Conservation (phyloP, 1,140 invertebrate genomes). For the Drosophila nigromelanica region DNA sequence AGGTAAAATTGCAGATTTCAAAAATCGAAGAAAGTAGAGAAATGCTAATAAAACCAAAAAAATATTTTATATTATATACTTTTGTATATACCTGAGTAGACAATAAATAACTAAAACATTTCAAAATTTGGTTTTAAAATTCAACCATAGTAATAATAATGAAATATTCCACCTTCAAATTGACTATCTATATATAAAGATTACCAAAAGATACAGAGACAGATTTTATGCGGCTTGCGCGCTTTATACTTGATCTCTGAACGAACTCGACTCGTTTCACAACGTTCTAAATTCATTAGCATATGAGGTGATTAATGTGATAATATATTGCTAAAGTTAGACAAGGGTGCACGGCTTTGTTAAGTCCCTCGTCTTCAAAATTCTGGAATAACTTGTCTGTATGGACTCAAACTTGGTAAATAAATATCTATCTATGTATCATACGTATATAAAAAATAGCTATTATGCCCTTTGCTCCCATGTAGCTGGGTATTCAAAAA, state of each 20-base stretch:
- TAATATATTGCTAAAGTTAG: constrained; percentile 8
- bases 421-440: constrained; percentile 2
- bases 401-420: not conserved
- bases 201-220: not conserved
- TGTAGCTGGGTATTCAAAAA: not conserved
- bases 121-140: too few species aligned
- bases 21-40: too few species aligned
- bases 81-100: too few species aligned
- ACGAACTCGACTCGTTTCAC: constrained; percentile 8
- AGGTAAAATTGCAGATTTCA: too few species aligned
- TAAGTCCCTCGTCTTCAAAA: constrained; percentile 14
- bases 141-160: not conserved
- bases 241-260: constrained; percentile 11
- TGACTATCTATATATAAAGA: constrained; percentile 22
- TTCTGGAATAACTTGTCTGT: constrained; percentile 39
- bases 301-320: constrained; percentile 47
- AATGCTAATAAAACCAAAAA: too few species aligned
- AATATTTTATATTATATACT: too few species aligned
- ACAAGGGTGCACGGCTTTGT: constrained; percentile 11
- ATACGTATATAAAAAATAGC: not conserved
- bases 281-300: constrained; percentile 38
- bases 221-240: not conserved
- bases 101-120: too few species aligned
- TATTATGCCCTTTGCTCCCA: constrained; percentile 16
- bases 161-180: constrained; percentile 1